Percentiles rank a stretch among this genome's conserved stretches.
Evolutionary conservation across 2,888 invertebrate species (phyloP).

Genomic region (Biston betularia): DNA sequence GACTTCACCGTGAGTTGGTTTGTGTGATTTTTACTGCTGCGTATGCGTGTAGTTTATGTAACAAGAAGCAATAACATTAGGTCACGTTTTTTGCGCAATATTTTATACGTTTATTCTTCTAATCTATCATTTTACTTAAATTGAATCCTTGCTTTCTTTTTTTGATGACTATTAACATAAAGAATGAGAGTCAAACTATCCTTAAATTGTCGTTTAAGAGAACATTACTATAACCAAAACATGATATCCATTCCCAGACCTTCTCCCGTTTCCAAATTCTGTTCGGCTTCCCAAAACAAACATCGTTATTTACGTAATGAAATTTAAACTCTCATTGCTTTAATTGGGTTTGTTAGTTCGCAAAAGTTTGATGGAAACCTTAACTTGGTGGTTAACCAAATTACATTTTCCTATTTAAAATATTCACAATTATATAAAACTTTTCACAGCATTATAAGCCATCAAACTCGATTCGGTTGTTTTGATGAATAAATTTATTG

Average conservation of each 20-base stretch:
- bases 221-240: conserved; percentile 18
- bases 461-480: conserved; percentile 27
- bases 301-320: conserved; percentile 38
- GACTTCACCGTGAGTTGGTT: too few relatives aligned
- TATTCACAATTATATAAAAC: conserved; percentile 26
- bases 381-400: conserved; percentile 40
- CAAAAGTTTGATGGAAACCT: conserved; percentile 43
- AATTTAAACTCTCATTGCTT: conserved; percentile 41
- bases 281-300: conserved; percentile 35
- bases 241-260: conserved; percentile 19
- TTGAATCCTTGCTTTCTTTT: too few relatives aligned
- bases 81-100: too few relatives aligned
- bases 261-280: conserved; percentile 24
- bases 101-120: too few relatives aligned
- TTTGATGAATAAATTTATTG: conserved; percentile 36
- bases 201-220: conserved; percentile 17
- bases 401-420: conserved; percentile 39
- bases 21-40: too few relatives aligned
- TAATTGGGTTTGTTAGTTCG: conserved; percentile 43
- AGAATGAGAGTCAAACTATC: conserved; percentile 11
- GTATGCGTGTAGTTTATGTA: too few relatives aligned
- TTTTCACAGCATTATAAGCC: conserved; percentile 29
- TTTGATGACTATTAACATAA: not conserved
- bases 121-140: too few relatives aligned
- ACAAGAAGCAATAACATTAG: too few relatives aligned